Percentiles rank a stretch among this genome's conserved stretches.
These are phyloP conservation scores for Meganola albula DNA, from an alignment of 2,888 invertebrate genomes.

Conservation along the genomic window DNA sequence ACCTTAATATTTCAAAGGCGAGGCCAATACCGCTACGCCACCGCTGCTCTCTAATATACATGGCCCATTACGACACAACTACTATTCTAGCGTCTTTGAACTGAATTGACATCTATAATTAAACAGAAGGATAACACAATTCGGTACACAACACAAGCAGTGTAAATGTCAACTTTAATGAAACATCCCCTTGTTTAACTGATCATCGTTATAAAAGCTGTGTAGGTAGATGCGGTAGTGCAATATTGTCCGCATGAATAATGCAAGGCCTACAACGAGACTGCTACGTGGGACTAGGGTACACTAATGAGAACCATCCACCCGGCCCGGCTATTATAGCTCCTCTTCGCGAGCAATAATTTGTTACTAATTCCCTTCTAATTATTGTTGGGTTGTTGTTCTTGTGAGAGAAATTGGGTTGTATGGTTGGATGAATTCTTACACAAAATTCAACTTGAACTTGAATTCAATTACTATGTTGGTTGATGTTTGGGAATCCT, in stretches of 20 bases:
- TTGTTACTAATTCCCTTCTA: slow-evolving; percentile 70
- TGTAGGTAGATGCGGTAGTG: slow-evolving; percentile 51
- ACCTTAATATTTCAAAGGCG: too few species aligned
- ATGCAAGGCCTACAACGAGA: slow-evolving; percentile 59
- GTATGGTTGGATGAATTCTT: slow-evolving; percentile 24
- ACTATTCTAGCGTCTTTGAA: slow-evolving; percentile 10
- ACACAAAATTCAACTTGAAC: too few species aligned
- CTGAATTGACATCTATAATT: slow-evolving; percentile 15
- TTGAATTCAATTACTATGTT: too few species aligned
- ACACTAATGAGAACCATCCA: slow-evolving; percentile 70
- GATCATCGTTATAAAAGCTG: slow-evolving; percentile 37
- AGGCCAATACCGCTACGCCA: too few species aligned
- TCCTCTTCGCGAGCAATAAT: slow-evolving; percentile 63
- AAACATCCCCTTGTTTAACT: slow-evolving; percentile 35
- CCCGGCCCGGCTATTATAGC: slow-evolving; percentile 56
- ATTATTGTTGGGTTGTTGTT: slow-evolving; percentile 54
- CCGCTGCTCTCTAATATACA: too few species aligned
- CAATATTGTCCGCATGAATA: slow-evolving; percentile 75
- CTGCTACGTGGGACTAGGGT: slow-evolving; percentile 48
- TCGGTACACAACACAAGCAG: slow-evolving; percentile 29
- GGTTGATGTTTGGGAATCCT: too few species aligned
- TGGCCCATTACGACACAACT: too few species aligned
- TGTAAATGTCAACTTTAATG: slow-evolving; percentile 39
- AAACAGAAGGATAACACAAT: slow-evolving; percentile 32
- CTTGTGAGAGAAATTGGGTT: slow-evolving; percentile 35